Conservation (phyloP, 2,888 invertebrate species). For the Hypomecis atomaria region DNA sequence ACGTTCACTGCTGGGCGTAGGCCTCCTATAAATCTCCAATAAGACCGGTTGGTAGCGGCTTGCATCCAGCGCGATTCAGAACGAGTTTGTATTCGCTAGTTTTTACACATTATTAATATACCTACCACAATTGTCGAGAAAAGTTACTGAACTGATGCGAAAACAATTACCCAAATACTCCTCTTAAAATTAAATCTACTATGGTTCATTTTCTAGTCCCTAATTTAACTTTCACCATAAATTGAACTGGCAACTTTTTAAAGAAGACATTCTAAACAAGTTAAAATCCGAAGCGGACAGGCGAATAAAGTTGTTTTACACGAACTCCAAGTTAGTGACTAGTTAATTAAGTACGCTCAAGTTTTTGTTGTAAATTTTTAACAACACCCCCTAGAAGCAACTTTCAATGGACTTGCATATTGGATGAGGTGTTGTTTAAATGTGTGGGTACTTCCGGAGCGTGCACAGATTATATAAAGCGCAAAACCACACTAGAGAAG, state of each 20-base stretch:
- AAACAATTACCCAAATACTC: too few species aligned
- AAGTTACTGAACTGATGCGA: too few species aligned
- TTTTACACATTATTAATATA: too few species aligned
- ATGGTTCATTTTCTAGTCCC: not conserved
- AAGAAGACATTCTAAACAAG: constrained; percentile 15
- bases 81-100: too few species aligned
- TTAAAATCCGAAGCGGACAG: constrained; percentile 13
- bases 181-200: not conserved
- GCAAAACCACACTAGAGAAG: not conserved
- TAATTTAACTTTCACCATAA: not conserved
- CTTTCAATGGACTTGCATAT: constrained; percentile 40
- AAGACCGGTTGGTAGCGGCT: too few species aligned
- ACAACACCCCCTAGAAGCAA: constrained; percentile 34
- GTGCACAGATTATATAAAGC: not conserved
- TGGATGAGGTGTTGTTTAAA: constrained; percentile 37
- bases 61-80: too few species aligned
- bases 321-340: constrained; percentile 24
- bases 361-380: constrained; percentile 44
- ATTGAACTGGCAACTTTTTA: not conserved
- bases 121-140: too few species aligned
- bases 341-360: constrained; percentile 41
- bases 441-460: constrained; percentile 21
- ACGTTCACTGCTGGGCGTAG: too few species aligned
- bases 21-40: too few species aligned
- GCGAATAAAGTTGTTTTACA: constrained; percentile 24